These are phyloP conservation scores for Bilobella aurantiaca DNA, from an alignment of 1,140 invertebrate species.

Conservation along the genomic window DNA sequence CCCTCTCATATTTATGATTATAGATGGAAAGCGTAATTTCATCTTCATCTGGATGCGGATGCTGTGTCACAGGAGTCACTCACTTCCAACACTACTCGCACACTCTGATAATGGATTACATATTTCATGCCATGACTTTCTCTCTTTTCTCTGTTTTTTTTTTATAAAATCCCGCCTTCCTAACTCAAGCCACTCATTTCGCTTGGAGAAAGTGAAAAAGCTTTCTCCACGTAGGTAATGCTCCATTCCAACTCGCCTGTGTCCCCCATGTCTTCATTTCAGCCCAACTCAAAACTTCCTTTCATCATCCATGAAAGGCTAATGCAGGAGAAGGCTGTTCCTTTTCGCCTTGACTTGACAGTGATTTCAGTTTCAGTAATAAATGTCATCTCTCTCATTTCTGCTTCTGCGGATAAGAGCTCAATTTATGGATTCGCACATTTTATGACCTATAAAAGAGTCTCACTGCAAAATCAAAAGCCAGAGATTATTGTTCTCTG, in stretches of 20 bases:
- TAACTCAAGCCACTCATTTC: not conserved
- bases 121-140: conserved; percentile 3
- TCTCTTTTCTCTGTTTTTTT: too few species aligned
- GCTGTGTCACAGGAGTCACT: too few species aligned
- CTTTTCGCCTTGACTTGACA: too few species aligned
- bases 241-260: too few species aligned
- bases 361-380: too few species aligned
- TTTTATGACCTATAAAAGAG: conserved; percentile 17
- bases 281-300: too few species aligned
- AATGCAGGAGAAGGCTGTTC: too few species aligned
- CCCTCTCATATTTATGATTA: not conserved
- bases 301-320: too few species aligned
- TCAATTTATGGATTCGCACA: conserved; percentile 7
- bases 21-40: not conserved
- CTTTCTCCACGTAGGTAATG: not conserved
- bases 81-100: not conserved
- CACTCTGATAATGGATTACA: conserved; percentile 9
- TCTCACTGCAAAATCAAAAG: not conserved
- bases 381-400: too few species aligned
- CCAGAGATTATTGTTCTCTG: not conserved
- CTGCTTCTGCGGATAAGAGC: not conserved
- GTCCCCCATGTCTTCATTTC: too few species aligned
- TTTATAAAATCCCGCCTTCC: too few species aligned
- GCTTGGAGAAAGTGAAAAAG: not conserved
- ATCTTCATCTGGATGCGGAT: too few species aligned